Evolutionary conservation across 1,140 invertebrate species (phyloP).

Genomic region (Catajapyx aquilonaris): DNA sequence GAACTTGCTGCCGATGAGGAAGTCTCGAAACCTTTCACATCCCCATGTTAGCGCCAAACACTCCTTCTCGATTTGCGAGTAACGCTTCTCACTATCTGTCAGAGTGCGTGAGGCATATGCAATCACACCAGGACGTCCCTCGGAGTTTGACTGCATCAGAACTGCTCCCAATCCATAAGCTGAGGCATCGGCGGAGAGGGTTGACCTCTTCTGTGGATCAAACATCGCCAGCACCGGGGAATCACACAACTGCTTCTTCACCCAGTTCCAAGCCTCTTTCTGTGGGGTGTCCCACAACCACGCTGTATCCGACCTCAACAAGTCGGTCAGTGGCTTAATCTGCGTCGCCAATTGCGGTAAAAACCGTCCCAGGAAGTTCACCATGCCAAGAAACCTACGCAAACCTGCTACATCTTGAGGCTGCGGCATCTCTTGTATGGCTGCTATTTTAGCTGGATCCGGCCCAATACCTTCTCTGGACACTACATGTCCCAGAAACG

Average conservation of each 20-base stretch:
- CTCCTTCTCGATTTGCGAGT: constrained; percentile 7
- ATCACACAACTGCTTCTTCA: constrained; percentile 2
- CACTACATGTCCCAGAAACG: constrained; percentile 21
- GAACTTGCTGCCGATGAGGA: constrained; percentile 3
- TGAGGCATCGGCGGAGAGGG: constrained; percentile 2
- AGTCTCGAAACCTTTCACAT: constrained; percentile 8
- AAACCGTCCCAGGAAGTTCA: constrained; percentile 18
- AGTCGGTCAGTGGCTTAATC: constrained; percentile 12
- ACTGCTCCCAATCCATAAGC: constrained; percentile 7
- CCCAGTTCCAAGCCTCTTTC: not conserved
- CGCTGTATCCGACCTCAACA: constrained; percentile 5
- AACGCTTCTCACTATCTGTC: constrained; percentile 3
- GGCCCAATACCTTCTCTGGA: constrained; percentile 17
- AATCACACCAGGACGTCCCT: constrained; percentile 1
- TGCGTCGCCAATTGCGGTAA: constrained; percentile 14
- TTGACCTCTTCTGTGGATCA: not conserved
- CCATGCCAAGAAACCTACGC: constrained; percentile 14
- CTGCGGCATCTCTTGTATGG: constrained; percentile 13
- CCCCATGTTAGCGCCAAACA: constrained; percentile 7
- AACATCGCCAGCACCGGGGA: constrained; percentile 5
- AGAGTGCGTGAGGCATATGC: constrained; percentile 7
- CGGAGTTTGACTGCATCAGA: constrained; percentile 1
- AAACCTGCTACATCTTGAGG: constrained; percentile 13
- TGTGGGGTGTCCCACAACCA: constrained; percentile 7
- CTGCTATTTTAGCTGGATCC: constrained; percentile 17